phyloP scores from a whole-genome alignment of 2,797 vertebrate genomes.

The Rhincodon typus region DNA sequence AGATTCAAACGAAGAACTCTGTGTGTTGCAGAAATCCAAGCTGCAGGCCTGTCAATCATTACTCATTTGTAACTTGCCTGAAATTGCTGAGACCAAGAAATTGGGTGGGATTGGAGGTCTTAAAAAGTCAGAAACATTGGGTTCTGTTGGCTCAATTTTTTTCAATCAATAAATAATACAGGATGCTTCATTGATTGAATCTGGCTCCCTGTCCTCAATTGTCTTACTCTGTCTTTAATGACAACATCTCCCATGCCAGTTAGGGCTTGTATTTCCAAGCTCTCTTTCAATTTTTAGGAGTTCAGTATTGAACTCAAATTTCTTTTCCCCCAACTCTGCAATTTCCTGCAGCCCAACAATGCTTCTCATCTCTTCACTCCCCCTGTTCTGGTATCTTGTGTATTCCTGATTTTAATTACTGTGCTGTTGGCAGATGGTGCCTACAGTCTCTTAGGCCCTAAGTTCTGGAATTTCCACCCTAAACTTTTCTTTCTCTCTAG shows the following conservation, averaged over 20 bases:
- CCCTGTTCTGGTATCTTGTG: not conserved
- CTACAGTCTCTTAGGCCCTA: not conserved
- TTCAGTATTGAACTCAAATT: not conserved
- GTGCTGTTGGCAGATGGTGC: no score
- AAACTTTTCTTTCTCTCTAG: not conserved
- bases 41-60: not conserved
- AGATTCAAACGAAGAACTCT: not conserved
- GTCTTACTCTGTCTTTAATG: not conserved
- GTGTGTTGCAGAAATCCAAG: not conserved
- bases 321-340: not conserved
- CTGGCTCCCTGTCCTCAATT: not conserved
- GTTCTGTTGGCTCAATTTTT: no score
- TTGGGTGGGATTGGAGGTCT: not conserved
- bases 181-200: not conserved
- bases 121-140: not conserved
- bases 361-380: not conserved
- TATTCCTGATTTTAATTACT: not conserved
- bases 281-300: not conserved
- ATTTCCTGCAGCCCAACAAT: not conserved
- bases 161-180: not conserved
- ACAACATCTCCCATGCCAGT: not conserved
- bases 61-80: not conserved
- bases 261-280: not conserved
- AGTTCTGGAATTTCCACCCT: not conserved
- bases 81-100: not conserved